Base-by-base conservation (phyloP, 2,888 invertebrate genomes). In the Phasia obesa region DNA sequence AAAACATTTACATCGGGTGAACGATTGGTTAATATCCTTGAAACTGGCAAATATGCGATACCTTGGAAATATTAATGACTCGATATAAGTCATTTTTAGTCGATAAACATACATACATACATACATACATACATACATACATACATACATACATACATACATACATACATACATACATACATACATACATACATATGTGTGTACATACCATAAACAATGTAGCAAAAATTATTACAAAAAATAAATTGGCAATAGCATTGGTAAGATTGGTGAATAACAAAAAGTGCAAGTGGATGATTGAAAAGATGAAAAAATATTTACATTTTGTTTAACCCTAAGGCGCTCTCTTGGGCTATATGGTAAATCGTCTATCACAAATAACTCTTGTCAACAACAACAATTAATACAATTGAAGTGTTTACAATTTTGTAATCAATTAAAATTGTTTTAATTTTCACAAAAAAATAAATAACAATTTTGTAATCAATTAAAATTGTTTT, bases 11-110 rank as follows among this genome's bases (percentile, higher is more conserved):
- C 31, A 35, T 38, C 90, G 3, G 79, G 77, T 3, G 89, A 90
- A 71, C 91, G 94, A 51, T 88, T 92, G 0, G 91, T 94, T 0
- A 93, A 93, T 0, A 93, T 94, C 31, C 92, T 93, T 1, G 93
- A 93, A 31, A 94, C 94, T 0, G 94, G 94, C 4, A 93, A 93
- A 0, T 91, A 87, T 65, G 85, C 88, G 6, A 80, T 89, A 85
- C 88, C 89, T 70, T 89, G 89, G 89, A 89, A 89, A 80, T 89
- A 71, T 53, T 27, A 38, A 59, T 71, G 31, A 35, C 15, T 19
- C 64, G 49, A 31, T 35, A 42, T 9, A 2, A 59, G 19, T 5
- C 15, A 59, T 38, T 35, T 38, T 35, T 21, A 17, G 0, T 38
- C 7, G 7, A 35, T 0, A 23, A 2, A 42, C 15, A 42, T 4